Evolutionary conservation across 2,797 vertebrate genomes (phyloP), one percentile per base, ranked within the genome.

Genomic region (Darevskia mixta): DNA sequence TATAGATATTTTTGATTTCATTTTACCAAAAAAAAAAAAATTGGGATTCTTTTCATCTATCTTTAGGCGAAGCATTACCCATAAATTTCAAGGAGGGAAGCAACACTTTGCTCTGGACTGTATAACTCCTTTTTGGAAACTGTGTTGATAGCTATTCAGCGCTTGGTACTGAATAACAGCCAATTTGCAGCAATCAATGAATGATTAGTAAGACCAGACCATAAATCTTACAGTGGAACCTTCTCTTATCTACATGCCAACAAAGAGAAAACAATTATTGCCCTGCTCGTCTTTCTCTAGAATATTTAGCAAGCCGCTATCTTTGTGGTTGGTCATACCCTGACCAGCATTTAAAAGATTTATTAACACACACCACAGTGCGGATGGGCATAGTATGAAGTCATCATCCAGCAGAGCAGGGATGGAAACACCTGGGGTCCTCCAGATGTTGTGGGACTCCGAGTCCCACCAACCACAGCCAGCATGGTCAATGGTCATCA

Each of bases 91-190:
- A 32, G 32, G n/a, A 38, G 38, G 58, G 41, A 20, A 41, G 27
- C 4, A 38, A 9, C 61, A 38, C 32, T 25, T 25, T 84, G 32
- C 11, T 84, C 32, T 29, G 71, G 69, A 38, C 13, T 84, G 18
- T 11, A 6, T 67, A 67, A 78, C 41, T 67, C 29, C 41, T 43
- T 45, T 29, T 32, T 67, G 76, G 8, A 55, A 69, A n/a, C 17
- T 25, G 58, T 32, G n/a, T 18, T 86, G 58, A 86, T 80, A 43
- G 20, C 64, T 29, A 11, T 29, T 41, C 32, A 20, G 32, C n/a
- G 67, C 67, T 58, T 86, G 32, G 45, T 86, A 41, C 86, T 17
- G 45, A 61, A 81, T 73, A 73, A 81, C 35, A 81, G 61, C 18
- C 18, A 61, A 5, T 81, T 81, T 41, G 9, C 55, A 64, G 5